A percentile compares a stretch with the other conserved stretches of the same genome.
These are phyloP conservation scores for Hirtodrosophila cameraria DNA, from an alignment of 2,888 invertebrate species.

Conservation along the genomic window DNA sequence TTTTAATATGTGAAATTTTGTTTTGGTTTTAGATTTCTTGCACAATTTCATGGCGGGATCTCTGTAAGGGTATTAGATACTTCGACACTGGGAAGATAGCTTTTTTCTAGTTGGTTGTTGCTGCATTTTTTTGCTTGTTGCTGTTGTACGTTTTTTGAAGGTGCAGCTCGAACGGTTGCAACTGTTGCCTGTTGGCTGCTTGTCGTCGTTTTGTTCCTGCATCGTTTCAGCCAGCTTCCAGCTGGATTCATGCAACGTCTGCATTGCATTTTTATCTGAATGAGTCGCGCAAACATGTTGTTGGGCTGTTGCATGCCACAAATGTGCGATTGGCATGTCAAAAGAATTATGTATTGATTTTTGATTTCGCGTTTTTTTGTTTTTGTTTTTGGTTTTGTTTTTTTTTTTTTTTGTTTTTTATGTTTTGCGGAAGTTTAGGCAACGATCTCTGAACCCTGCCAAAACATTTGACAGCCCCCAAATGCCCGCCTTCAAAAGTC, in stretches of 20 bases:
- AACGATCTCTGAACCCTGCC: constrained; percentile 29
- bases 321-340: constrained; percentile 81
- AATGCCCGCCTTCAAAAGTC: constrained; percentile 12
- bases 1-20: too few species aligned
- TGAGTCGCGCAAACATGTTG: constrained; percentile 73
- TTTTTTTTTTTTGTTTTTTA: too few species aligned
- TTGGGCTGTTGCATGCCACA: constrained; percentile 73
- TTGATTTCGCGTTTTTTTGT: constrained; percentile 63
- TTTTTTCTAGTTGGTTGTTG: constrained; percentile 14
- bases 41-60: too few species aligned
- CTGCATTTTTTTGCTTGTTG: constrained; percentile 26
- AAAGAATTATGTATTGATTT: constrained; percentile 81
- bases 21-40: too few species aligned
- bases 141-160: constrained; percentile 48
- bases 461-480: constrained; percentile 1
- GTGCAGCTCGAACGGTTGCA: constrained; percentile 77
- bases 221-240: constrained; percentile 55
- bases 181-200: constrained; percentile 72
- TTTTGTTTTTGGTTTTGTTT: too few species aligned
- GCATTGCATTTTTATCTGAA: constrained; percentile 72
- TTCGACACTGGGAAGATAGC: too few species aligned
- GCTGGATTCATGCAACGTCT: constrained; percentile 28
- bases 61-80: too few species aligned
- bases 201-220: constrained; percentile 76
- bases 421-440: constrained; percentile 45